A percentile compares a stretch with the other conserved stretches of the same genome.
phyloP scores from a whole-genome alignment of 2,888 invertebrate genomes.

The Plutella xylostella region DNA sequence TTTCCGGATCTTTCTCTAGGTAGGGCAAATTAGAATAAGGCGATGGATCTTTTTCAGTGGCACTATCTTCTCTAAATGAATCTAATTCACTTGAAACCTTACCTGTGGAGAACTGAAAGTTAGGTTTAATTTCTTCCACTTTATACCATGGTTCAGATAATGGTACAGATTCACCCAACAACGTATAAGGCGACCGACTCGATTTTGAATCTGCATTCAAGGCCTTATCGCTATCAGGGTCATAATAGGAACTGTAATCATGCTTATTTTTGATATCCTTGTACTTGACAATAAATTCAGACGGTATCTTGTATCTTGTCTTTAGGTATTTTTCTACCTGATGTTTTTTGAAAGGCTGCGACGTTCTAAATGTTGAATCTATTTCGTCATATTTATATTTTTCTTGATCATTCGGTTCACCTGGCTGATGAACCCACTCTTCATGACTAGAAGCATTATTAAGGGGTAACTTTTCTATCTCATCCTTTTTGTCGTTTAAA shows the following conservation, averaged over 20 bases:
- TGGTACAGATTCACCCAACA: constrained; percentile 26
- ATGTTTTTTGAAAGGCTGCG: constrained; percentile 15
- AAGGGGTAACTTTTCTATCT: too few relatives aligned
- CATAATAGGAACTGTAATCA: constrained; percentile 22
- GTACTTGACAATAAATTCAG: constrained; percentile 13
- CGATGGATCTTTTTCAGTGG: too few relatives aligned
- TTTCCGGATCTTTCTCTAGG: too few relatives aligned
- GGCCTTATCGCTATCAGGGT: constrained; percentile 6
- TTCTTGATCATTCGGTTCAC: constrained; percentile 16
- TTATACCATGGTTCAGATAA: constrained; percentile 23
- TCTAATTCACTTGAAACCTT: too few relatives aligned
- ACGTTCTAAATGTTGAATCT: constrained; percentile 20
- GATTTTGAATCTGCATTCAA: background rate
- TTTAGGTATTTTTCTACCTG: constrained; percentile 8
- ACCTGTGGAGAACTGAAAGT: background rate
- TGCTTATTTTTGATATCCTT: constrained; percentile 21
- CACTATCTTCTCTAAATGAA: too few relatives aligned
- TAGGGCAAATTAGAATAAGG: too few relatives aligned
- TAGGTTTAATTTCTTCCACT: constrained; percentile 9
- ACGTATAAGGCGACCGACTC: constrained; percentile 13
- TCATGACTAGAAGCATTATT: too few relatives aligned
- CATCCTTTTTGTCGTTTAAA: background rate
- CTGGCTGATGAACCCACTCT: too few relatives aligned
- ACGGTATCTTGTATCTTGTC: constrained; percentile 7
- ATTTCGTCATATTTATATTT: background rate